These are phyloP conservation scores for Eupithecia subfuscata DNA, from an alignment of 2,888 invertebrate genomes.

Conservation along the genomic window DNA sequence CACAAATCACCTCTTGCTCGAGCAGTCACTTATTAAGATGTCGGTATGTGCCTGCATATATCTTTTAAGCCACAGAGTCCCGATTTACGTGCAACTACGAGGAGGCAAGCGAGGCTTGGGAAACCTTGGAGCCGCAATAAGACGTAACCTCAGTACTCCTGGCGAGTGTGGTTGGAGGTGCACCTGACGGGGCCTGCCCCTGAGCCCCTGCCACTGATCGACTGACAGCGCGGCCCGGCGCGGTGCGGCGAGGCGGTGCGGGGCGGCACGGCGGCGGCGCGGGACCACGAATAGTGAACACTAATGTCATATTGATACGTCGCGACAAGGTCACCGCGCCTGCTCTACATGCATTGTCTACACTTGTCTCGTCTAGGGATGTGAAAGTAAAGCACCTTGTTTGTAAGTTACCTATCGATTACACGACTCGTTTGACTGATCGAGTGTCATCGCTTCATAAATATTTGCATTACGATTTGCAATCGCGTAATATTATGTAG, in stretches of 20 bases:
- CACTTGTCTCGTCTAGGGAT: not conserved
- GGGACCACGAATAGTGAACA: not conserved
- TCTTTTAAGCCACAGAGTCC: too few relatives aligned
- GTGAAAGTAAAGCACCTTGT: not conserved
- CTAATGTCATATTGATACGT: not conserved
- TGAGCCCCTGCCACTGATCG: not conserved
- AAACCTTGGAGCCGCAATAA: not conserved
- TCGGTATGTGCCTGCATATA: too few relatives aligned
- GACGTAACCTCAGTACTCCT: not conserved
- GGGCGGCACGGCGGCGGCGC: not conserved
- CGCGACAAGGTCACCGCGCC: slow-evolving; percentile 17
- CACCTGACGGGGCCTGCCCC: not conserved
- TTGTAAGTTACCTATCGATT: not conserved
- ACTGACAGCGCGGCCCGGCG: not conserved
- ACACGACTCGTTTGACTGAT: not conserved
- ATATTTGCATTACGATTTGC: not conserved
- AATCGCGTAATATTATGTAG: not conserved
- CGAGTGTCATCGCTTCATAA: not conserved
- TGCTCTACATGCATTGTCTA: not conserved
- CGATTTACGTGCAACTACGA: not conserved
- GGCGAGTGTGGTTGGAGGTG: not conserved
- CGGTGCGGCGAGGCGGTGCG: not conserved
- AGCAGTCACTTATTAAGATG: too few relatives aligned
- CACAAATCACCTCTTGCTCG: too few relatives aligned
- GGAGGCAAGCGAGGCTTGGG: not conserved